Conservation (phyloP, 2,888 invertebrate genomes). For the Allacma fusca region DNA sequence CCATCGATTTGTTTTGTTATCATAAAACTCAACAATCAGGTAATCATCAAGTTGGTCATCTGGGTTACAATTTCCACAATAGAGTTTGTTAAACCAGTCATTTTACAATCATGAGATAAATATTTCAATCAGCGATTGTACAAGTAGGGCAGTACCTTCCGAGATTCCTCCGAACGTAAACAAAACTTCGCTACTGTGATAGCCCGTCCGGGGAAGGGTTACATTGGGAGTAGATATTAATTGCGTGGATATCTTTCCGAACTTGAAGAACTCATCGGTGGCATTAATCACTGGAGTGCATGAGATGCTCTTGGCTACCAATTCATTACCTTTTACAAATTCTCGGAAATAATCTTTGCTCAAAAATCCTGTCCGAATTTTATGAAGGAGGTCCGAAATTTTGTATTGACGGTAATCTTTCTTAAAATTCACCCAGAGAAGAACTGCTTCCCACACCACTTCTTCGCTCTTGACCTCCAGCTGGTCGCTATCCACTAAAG, state of each 20-base stretch:
- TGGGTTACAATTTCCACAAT: neutral
- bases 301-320: neutral
- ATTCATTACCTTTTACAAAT: constrained; percentile 77
- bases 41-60: constrained; percentile 17
- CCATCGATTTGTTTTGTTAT: constrained; percentile 86
- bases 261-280: neutral
- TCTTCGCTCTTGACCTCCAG: constrained; percentile 88
- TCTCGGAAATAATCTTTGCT: constrained; percentile 91
- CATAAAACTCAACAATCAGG: constrained; percentile 78
- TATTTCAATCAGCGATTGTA: neutral
- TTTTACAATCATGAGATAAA: neutral
- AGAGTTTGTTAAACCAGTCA: neutral
- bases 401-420: constrained; percentile 75
- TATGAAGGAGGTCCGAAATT: constrained; percentile 80
- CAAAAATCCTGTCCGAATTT: constrained; percentile 81
- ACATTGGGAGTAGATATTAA: neutral
- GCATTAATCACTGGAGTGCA: neutral
- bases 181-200: neutral
- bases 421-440: constrained; percentile 86
- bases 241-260: neutral
- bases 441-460: constrained; percentile 82
- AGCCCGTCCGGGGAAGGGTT: neutral
- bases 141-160: constrained; percentile 4
- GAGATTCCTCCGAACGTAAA: constrained; percentile 25
- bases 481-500: constrained; percentile 80